Percentiles rank a stretch among this genome's conserved stretches.
Conservation (phyloP, 2,797 vertebrate genomes). For the Discoglossus pictus region DNA sequence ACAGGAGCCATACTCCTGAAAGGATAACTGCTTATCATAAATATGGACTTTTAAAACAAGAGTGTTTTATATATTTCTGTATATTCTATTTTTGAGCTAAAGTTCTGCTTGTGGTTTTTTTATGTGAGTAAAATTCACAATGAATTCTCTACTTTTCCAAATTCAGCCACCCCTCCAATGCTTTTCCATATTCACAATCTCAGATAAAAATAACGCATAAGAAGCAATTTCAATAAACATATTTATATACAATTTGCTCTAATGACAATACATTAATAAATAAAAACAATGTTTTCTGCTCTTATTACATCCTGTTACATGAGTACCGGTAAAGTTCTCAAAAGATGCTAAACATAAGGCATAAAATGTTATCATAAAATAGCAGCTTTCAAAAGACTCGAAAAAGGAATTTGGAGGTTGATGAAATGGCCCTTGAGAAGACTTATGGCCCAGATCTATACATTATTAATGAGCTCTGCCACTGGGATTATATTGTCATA, state of each 20-base stretch:
- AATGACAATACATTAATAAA: conserved; percentile 1
- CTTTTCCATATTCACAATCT: not conserved
- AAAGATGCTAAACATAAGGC: conserved; percentile 12
- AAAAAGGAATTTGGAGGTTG: not conserved
- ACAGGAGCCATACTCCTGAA: too few species aligned
- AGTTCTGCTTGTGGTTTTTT: too few species aligned
- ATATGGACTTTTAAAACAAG: too few species aligned
- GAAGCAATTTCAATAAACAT: not conserved
- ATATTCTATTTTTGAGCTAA: too few species aligned
- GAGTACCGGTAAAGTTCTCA: not conserved
- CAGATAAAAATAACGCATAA: not conserved
- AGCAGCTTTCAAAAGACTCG: conserved; percentile 15
- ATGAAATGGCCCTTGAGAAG: not conserved
- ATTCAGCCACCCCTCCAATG: too few species aligned
- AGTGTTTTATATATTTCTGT: too few species aligned
- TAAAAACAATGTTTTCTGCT: not conserved
- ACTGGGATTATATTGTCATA: too few species aligned
- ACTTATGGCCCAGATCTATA: not conserved
- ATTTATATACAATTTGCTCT: not conserved
- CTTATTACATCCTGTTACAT: conserved; percentile 2
- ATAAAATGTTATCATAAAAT: conserved; percentile 23
- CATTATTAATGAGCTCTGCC: not conserved
- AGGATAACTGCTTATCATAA: too few species aligned
- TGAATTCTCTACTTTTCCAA: too few species aligned
- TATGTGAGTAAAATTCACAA: too few species aligned